These are phyloP conservation scores for Gymnothorax javanicus DNA, from an alignment of 2,797 vertebrate species.

Conservation along the genomic window DNA sequence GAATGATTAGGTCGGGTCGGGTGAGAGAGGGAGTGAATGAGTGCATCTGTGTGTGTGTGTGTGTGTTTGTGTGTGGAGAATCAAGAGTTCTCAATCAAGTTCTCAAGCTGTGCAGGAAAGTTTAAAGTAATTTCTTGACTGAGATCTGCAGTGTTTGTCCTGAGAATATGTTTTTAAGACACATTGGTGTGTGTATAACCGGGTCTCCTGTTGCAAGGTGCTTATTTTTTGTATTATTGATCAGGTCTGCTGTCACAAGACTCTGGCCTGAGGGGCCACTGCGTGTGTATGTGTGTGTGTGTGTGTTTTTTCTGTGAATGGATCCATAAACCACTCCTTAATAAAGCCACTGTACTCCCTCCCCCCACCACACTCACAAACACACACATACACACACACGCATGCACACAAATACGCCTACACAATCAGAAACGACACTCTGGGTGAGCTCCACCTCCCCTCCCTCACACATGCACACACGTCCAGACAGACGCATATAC, in stretches of 20 bases:
- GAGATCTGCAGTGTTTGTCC: conserved; percentile 13
- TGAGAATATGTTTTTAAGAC: not conserved
- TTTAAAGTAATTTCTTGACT: not conserved
- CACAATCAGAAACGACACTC: no score
- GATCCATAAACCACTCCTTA: conserved; percentile 50
- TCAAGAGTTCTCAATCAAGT: no score
- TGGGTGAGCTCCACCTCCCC: no score
- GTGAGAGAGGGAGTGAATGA: no score
- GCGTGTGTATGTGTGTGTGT: conserved; percentile 60
- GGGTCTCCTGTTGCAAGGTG: conserved; percentile 52
- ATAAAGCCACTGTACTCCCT: conserved; percentile 39
- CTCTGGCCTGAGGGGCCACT: conserved; percentile 49
- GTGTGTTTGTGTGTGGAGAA: no score
- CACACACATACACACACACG: not conserved
- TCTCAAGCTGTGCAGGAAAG: no score
- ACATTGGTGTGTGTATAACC: conserved; percentile 23
- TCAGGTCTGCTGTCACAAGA: conserved; percentile 55
- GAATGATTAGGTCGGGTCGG: not conserved
- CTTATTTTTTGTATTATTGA: conserved; percentile 64
- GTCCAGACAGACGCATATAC: no score
- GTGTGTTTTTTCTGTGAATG: conserved; percentile 48
- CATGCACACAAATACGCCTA: no score
- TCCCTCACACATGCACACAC: no score
- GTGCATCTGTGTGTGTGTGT: no score
- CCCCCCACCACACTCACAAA: no score